Evolutionary conservation across 2,113 vertebrate genomes (phyloP), one percentile per base, ranked within the genome.

Genomic region (Orycteropus afer): DNA sequence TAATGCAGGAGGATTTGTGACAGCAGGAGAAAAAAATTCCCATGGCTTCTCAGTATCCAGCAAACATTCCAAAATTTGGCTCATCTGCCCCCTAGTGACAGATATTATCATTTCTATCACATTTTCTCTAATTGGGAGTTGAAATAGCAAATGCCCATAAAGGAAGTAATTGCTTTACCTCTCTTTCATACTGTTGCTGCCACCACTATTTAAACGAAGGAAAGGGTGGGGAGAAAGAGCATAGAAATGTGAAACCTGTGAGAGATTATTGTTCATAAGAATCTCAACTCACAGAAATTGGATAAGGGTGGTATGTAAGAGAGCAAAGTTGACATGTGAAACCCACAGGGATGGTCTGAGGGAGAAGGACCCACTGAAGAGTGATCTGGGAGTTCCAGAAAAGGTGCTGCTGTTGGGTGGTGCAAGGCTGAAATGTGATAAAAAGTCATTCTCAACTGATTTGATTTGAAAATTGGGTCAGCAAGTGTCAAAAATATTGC

Each of bases 11-110:
- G 11, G 5, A 51, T 47, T 71, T 86, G 29, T 37, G 42, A 82
- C 67, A 91, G 2, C 11, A 57, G 29, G 34, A n/a, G 18, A 55
- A 71, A 79, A 77, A 85, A 40, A 77, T 40, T 67, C 22, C 37
- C 10, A 5, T 1, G 0, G 4, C 47, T 34, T 89, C 45, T 45
- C 53, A 13, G 0, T 6, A 32, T 34, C 51, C 8, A 0, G 27
- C 51, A 53, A 74, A 82, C 14, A 32, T 71, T 91, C 22, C 63
- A 90, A 90, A 88, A 67, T 73, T 93, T 96, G 88, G 45, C 78
- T 87, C 11, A 71, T 55, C 82, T 20, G 86, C 91, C 95, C 88
- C 90, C 97, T 96, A 88, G 91, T 61, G 96, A 67, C 88, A 59
- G 12, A 81, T 4, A 40, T 63, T 59, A 74, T 67, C 82, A 94